Evolutionary conservation across 2,888 invertebrate species (phyloP).

Genomic region (Philhelius pedissequus): DNA sequence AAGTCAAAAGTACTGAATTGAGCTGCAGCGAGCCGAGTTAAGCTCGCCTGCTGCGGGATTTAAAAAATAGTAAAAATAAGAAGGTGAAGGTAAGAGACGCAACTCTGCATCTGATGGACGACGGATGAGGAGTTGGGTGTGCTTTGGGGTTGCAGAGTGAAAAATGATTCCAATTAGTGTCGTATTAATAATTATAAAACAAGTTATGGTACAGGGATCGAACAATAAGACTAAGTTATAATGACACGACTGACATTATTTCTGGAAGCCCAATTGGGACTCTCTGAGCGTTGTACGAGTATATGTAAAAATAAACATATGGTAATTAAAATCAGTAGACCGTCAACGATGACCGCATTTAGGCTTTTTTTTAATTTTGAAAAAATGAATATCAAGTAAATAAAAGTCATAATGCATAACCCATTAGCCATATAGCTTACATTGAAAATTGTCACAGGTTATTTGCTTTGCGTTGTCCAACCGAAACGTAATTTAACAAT

Average conservation of each 20-base stretch:
- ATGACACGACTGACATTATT: not conserved
- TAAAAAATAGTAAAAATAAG: constrained; percentile 7
- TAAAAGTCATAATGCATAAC: constrained; percentile 42
- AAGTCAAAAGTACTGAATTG: constrained; percentile 4
- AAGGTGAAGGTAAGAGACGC: constrained; percentile 53
- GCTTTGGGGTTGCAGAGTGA: constrained; percentile 29
- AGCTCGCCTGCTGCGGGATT: not conserved
- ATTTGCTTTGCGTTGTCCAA: constrained; percentile 47
- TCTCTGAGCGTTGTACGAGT: not conserved
- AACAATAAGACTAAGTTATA: not conserved
- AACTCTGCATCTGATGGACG: constrained; percentile 30
- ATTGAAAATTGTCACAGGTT: constrained; percentile 50
- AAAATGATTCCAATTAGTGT: constrained; percentile 18
- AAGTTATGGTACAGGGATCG: not conserved
- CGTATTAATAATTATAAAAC: not conserved
- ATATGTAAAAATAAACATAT: not conserved
- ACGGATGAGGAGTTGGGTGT: constrained; percentile 18
- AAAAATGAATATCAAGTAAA: not conserved
- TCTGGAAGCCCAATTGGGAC: not conserved
- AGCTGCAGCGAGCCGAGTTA: not conserved
- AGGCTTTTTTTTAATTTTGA: not conserved
- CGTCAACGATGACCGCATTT: constrained; percentile 6
- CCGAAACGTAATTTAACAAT: constrained; percentile 51
- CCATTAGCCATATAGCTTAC: constrained; percentile 37
- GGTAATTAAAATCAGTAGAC: not conserved